A percentile compares a stretch with the other conserved stretches of the same genome.
phyloP scores from a whole-genome alignment of 2,888 invertebrate genomes.

The Eudasyphora cyanicolor region DNA sequence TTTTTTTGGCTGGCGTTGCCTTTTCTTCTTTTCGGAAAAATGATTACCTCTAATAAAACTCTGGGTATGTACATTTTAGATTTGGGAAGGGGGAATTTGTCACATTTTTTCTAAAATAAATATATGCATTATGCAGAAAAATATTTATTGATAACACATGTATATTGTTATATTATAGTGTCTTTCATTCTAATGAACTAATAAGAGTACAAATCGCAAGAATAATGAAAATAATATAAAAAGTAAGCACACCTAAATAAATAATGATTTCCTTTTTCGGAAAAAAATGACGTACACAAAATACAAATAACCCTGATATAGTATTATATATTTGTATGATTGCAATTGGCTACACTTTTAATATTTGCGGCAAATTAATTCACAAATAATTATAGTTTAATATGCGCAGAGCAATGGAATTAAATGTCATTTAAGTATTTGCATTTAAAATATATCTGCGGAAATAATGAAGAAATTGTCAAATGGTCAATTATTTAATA shows the following conservation, averaged over 20 bases:
- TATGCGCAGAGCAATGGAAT: no score
- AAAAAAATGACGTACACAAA: slow-evolving; percentile 56
- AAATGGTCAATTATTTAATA: no score
- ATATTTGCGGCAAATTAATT: background rate
- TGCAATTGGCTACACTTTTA: background rate
- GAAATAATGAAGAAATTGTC: no score
- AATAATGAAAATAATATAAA: slow-evolving; percentile 56
- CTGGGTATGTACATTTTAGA: background rate
- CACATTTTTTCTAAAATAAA: slow-evolving; percentile 53
- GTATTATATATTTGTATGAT: background rate
- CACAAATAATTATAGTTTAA: background rate
- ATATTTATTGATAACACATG: background rate
- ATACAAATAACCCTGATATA: background rate
- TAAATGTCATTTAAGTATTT: no score
- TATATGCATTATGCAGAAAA: background rate
- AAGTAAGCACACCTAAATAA: slow-evolving; percentile 72
- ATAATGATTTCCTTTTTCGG: slow-evolving; percentile 76
- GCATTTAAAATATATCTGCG: no score
- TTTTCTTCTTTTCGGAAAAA: slow-evolving; percentile 9
- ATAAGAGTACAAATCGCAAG: background rate
- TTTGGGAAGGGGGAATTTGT: background rate
- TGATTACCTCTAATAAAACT: background rate
- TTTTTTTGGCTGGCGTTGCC: slow-evolving; percentile 66
- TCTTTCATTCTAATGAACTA: background rate
- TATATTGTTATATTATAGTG: background rate